These are phyloP conservation scores for Agriotes lineatus DNA, from an alignment of 2,888 invertebrate genomes.

Conservation along the genomic window DNA sequence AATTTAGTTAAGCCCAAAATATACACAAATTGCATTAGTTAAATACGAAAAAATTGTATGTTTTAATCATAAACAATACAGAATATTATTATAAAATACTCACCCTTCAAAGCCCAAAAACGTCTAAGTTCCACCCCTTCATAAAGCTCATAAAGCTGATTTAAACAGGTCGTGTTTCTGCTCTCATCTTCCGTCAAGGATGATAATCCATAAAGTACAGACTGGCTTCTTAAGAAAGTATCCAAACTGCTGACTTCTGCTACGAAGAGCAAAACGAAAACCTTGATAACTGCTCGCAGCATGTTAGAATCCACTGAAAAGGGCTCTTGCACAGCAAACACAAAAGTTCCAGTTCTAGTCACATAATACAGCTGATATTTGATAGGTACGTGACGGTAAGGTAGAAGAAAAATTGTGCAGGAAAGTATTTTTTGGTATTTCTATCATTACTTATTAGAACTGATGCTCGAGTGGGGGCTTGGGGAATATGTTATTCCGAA, in stretches of 20 bases:
- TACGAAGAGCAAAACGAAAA: slow-evolving; percentile 20
- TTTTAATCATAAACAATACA: not conserved
- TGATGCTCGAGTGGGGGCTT: slow-evolving; percentile 17
- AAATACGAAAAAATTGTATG: too few species aligned
- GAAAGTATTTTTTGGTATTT: slow-evolving; percentile 20
- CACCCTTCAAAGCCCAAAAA: slow-evolving; percentile 60
- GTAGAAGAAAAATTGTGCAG: slow-evolving; percentile 15
- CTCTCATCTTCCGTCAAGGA: slow-evolving; percentile 46
- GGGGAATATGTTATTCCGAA: not conserved
- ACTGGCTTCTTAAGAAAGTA: slow-evolving; percentile 49
- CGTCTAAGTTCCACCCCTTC: slow-evolving; percentile 51
- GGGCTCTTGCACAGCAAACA: too few species aligned
- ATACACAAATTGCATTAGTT: too few species aligned
- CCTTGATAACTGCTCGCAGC: not conserved
- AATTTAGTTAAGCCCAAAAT: not conserved
- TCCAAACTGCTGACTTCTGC: slow-evolving; percentile 35
- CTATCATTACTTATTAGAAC: slow-evolving; percentile 25
- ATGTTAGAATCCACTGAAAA: too few species aligned
- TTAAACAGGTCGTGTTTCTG: slow-evolving; percentile 47
- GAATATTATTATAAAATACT: not conserved
- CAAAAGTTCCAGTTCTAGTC: not conserved
- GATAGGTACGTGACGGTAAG: not conserved
- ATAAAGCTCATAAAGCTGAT: slow-evolving; percentile 51
- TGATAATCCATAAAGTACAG: slow-evolving; percentile 55
- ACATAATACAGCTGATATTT: slow-evolving; percentile 1